These are phyloP conservation scores for Psammodynastes pulverulentus DNA, from an alignment of 2,113 vertebrate species.

Conservation along the genomic window DNA sequence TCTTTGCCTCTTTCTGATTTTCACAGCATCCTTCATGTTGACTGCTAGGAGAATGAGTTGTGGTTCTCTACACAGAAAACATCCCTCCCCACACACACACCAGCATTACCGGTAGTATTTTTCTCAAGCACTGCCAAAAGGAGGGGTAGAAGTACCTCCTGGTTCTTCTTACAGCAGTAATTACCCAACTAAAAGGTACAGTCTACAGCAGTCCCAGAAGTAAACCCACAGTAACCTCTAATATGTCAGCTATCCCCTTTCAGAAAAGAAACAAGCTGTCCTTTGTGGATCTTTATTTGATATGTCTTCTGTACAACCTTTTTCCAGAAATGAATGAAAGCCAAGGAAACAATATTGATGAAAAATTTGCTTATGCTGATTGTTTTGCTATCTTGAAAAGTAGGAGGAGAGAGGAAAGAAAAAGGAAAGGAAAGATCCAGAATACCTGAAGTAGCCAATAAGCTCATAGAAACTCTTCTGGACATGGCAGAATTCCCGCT, in stretches of 20 bases:
- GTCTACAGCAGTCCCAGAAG: not conserved
- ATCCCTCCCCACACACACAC: accelerated
- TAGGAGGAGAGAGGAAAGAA: not conserved
- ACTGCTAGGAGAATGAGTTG: not conserved
- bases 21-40: not conserved
- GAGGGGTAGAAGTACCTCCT: not conserved
- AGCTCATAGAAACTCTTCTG: slow-evolving; percentile 37
- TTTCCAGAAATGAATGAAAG: slow-evolving; percentile 49
- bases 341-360: slow-evolving; percentile 47
- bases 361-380: slow-evolving; percentile 55
- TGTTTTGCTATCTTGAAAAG: slow-evolving; percentile 36
- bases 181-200: not conserved
- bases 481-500: not conserved
- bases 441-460: not conserved
- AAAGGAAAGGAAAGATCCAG: slow-evolving; percentile 18
- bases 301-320: slow-evolving; percentile 10
- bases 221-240: not conserved
- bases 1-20: not conserved
- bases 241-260: not conserved
- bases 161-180: not conserved
- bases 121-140: not conserved
- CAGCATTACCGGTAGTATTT: not conserved
- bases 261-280: slow-evolving; percentile 9
- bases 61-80: not conserved
- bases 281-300: not conserved